Evolutionary conservation across 2,113 vertebrate species (phyloP).

Genomic region (Peromyscus maniculatus): DNA sequence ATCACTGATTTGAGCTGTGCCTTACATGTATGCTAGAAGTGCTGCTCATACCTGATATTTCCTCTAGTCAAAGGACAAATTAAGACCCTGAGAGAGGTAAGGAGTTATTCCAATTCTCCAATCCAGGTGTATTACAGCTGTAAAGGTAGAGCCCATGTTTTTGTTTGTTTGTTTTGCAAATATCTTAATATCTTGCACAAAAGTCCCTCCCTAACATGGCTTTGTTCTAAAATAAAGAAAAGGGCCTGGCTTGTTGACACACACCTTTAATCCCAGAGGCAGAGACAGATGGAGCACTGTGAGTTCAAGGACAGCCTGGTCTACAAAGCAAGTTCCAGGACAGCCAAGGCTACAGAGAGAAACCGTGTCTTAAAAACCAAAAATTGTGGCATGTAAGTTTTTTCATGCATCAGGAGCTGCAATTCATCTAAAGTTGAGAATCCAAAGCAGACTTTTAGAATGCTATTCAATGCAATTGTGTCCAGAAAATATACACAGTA

Average conservation of each 20-base stretch:
- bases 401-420: neutral
- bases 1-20: neutral
- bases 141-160: neutral
- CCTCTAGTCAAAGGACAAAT: neutral
- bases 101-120: neutral
- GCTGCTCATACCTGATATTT: slow-evolving; percentile 1
- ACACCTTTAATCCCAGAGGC: neutral
- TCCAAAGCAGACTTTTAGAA: slow-evolving; percentile 32
- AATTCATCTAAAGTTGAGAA: neutral
- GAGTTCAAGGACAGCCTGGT: neutral
- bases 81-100: neutral
- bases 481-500: neutral
- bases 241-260: neutral
- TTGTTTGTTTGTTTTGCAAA: neutral
- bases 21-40: neutral
- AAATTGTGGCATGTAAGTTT: neutral
- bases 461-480: neutral
- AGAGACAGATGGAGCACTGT: neutral
- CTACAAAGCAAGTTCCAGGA: neutral
- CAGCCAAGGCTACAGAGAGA: neutral
- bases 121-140: neutral
- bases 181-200: neutral
- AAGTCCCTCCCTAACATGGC: neutral
- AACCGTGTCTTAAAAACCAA: neutral
- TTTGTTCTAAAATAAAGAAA: slow-evolving; percentile 17